Base-by-base conservation (phyloP, 2,113 vertebrate genomes). In the Puffinus mauretanicus region DNA sequence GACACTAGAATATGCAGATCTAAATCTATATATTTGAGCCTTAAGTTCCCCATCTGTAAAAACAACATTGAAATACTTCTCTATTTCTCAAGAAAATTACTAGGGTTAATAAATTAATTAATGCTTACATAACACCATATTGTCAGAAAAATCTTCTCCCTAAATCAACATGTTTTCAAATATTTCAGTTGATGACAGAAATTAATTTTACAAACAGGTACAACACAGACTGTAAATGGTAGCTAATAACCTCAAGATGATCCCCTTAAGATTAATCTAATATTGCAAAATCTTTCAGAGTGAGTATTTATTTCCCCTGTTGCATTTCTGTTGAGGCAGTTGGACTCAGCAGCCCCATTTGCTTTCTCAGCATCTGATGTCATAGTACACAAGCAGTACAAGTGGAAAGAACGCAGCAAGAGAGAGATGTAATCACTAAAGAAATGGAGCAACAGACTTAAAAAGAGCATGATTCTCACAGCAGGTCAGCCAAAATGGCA, bases 401-500 rank as follows among this genome's bases (percentile, higher is more conserved):
- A 36, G 47, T 93, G n/a, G 85, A 60, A 88, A 88, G 51, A 92
- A 58, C 38, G 4, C 93, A 96, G 91, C 65, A 65, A 77, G 82
- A 81, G 29, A 3, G 7, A 83, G 52, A 71, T 78, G 86, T 78
- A 86, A 86, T 67, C 92, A 93, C 80, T 71, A 77, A 92, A 93
- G 51, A 92, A 88, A 84, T n/a, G n/a, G 64, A 82, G 69, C 77
- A 88, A 94, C 72, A 93, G 86, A 83, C 62, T 92, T 75, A 67
- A 49, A 47, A 78, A 71, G 76, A 86, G 80, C 52, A 38, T 32
- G 76, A 73, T 73, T 92, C 86, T 84, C 95, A 44, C 88, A 95
- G 96, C 73, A 85, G 83, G 61, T 85, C 57, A 91, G 69, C 51
- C 87, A 57, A 92, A 92, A 73, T 24, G 34, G 83, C 95, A 95